These are phyloP conservation scores for Uloborus plumipes DNA, from an alignment of 2,888 invertebrate genomes.

Conservation along the genomic window DNA sequence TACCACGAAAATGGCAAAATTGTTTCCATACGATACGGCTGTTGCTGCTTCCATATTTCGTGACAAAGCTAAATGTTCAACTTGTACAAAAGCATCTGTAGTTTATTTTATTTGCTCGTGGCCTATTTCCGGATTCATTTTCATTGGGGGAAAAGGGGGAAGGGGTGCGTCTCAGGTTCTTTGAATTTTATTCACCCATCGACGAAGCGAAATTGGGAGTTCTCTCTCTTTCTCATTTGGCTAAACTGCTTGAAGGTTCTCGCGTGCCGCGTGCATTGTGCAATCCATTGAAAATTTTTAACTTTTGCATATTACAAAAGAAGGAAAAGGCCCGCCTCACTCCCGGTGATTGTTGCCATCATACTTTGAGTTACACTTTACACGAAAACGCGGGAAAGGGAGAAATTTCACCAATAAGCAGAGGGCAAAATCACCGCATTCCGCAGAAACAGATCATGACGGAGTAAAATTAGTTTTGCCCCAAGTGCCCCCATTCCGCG, in stretches of 20 bases:
- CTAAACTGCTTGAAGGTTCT: neutral
- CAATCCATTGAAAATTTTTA: conserved; percentile 9
- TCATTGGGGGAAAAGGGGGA: conserved; percentile 35
- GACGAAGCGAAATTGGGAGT: conserved; percentile 32
- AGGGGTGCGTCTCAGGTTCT: conserved; percentile 18
- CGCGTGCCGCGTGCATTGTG: neutral
- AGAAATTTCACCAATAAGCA: conserved; percentile 57
- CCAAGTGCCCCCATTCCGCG: conserved; percentile 24
- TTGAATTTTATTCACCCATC: conserved; percentile 56
- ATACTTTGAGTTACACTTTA: conserved; percentile 62
- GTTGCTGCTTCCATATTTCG: neutral
- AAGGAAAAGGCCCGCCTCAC: conserved; percentile 10
- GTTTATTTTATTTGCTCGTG: conserved; percentile 42
- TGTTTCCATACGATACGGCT: conserved; percentile 19
- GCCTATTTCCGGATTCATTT: conserved; percentile 33
- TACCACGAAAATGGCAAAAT: conserved; percentile 5
- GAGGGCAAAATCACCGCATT: conserved; percentile 49
- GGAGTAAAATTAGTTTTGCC: conserved; percentile 56
- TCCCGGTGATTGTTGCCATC: conserved; percentile 56
- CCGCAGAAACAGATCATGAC: conserved; percentile 56
- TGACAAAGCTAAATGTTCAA: too few relatives aligned
- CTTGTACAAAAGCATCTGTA: too few relatives aligned
- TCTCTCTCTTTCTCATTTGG: conserved; percentile 8
- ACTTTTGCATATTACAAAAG: conserved; percentile 50
- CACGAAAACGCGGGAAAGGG: conserved; percentile 40